Evolutionary conservation across 2,113 vertebrate genomes (phyloP).

Genomic region (Crocuta crocuta): DNA sequence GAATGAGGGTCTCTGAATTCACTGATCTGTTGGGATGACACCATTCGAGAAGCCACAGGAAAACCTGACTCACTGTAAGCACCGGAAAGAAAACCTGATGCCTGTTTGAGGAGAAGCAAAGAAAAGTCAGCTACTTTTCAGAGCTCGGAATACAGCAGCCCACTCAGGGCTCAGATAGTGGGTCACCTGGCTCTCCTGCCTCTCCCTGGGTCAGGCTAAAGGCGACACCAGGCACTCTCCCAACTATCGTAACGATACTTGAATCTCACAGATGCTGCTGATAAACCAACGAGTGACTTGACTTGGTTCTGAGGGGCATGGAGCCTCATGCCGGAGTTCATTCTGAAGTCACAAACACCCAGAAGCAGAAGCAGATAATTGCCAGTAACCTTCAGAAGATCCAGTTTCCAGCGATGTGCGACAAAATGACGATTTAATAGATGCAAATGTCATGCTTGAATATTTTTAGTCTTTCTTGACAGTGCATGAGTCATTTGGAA

Average conservation of each 20-base stretch:
- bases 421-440: not conserved
- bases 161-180: rapidly evolving
- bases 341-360: not conserved
- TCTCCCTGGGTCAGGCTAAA: rapidly evolving
- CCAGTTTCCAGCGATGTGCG: not conserved
- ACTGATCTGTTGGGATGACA: not conserved
- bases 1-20: not conserved
- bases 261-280: not conserved
- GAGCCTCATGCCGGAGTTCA: rapidly evolving
- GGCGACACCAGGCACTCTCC: not conserved
- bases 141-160: rapidly evolving
- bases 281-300: not conserved
- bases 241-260: not conserved
- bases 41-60: not conserved
- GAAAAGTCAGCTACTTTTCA: not conserved
- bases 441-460: constrained; percentile 5
- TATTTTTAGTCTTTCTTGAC: constrained; percentile 61
- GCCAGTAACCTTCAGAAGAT: not conserved
- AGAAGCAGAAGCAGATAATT: not conserved
- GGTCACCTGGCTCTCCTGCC: rapidly evolving
- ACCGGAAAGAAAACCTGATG: not conserved
- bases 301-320: not conserved
- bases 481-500: not conserved
- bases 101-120: not conserved
- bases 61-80: not conserved